Percentiles rank a stretch among this genome's conserved stretches.
Conservation (phyloP, 1,140 invertebrate genomes). For the Monochamus saltuarius region DNA sequence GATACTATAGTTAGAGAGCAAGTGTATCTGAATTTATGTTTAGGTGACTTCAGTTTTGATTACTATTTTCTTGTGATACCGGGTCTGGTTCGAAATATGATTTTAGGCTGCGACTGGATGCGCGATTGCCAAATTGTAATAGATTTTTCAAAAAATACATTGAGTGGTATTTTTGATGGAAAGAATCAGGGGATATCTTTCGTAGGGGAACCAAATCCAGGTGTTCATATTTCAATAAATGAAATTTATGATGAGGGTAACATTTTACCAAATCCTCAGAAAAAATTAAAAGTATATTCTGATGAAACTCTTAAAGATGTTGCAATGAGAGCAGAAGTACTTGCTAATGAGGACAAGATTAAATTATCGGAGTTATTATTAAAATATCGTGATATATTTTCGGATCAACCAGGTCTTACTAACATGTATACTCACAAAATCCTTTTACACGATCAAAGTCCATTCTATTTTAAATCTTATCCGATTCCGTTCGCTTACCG, state of each 20-base stretch:
- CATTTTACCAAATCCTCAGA: background rate
- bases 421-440: conserved; percentile 39
- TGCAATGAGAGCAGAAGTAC: background rate
- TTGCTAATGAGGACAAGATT: background rate
- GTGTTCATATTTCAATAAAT: conserved; percentile 1
- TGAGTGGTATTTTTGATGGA: background rate
- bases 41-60: background rate
- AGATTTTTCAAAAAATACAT: conserved; percentile 16
- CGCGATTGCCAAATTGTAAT: conserved; percentile 20
- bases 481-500: conserved; percentile 40
- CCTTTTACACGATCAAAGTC: conserved; percentile 26
- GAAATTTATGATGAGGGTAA: background rate
- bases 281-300: background rate
- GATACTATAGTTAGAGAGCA: conserved; percentile 29
- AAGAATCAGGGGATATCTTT: background rate
- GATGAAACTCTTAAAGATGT: background rate
- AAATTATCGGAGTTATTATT: conserved; percentile 3
- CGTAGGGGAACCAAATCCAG: conserved; percentile 2
- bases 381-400: conserved; percentile 16
- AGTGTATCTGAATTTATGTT: conserved; percentile 7
- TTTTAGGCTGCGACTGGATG: conserved; percentile 39
- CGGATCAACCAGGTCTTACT: conserved; percentile 21
- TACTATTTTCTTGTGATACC: conserved; percentile 33
- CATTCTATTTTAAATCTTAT: conserved; percentile 35
- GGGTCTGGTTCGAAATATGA: conserved; percentile 27